These are phyloP conservation scores for Epinotia demarniana DNA, from an alignment of 2,888 invertebrate species.

Conservation along the genomic window DNA sequence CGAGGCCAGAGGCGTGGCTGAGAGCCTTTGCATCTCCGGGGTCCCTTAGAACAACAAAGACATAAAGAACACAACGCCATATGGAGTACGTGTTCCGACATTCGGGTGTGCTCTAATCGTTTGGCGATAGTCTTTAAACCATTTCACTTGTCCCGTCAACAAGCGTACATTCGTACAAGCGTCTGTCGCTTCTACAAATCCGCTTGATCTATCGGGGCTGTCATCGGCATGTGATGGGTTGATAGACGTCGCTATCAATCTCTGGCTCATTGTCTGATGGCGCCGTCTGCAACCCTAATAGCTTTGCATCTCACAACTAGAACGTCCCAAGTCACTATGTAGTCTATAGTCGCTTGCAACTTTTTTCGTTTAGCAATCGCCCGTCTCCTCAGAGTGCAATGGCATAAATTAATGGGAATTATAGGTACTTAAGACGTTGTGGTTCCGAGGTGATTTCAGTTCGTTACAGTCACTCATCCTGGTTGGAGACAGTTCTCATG, in stretches of 20 bases:
- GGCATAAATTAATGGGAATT: neutral
- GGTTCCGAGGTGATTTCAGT: neutral
- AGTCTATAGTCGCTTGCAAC: slow-evolving; percentile 1
- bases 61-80: no score
- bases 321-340: neutral
- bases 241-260: slow-evolving; percentile 30
- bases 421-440: neutral
- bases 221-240: slow-evolving; percentile 27
- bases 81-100: no score
- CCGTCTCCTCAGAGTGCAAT: neutral
- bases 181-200: neutral
- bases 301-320: neutral
- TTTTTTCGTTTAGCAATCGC: neutral
- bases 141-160: neutral
- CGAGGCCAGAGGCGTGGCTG: no score
- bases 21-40: no score
- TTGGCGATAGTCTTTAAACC: no score
- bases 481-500: slow-evolving; percentile 28
- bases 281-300: slow-evolving; percentile 37
- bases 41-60: no score
- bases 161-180: neutral
- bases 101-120: no score
- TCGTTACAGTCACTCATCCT: slow-evolving; percentile 29
- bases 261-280: slow-evolving; percentile 26
- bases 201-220: slow-evolving; percentile 1